Conservation (phyloP, 2,888 invertebrate genomes). For the Caenorhabditis auriculariae region DNA sequence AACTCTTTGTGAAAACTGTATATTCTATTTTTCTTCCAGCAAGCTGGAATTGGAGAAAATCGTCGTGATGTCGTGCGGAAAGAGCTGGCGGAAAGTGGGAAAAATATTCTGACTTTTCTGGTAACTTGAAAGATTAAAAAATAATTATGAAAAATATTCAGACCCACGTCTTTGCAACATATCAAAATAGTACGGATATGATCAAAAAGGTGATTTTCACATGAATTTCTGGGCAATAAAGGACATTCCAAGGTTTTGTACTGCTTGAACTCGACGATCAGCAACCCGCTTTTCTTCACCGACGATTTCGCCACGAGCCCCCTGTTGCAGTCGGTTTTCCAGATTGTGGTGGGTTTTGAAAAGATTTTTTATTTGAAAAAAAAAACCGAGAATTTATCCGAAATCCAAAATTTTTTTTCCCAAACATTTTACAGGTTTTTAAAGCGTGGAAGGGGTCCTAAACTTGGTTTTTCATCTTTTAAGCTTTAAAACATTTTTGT, state of each 20-base stretch:
- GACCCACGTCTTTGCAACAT: constrained; percentile 24
- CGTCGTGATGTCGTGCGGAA: constrained; percentile 81
- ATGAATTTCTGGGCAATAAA: background rate
- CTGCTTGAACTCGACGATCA: constrained; percentile 89
- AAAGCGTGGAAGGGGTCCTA: no score
- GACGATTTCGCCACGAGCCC: constrained; percentile 71
- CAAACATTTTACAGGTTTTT: no score
- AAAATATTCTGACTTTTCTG: constrained; percentile 78
- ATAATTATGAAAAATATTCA: background rate
- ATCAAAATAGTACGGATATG: constrained; percentile 19
- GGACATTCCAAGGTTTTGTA: constrained; percentile 12
- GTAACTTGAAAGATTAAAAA: constrained; percentile 64
- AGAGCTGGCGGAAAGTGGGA: constrained; percentile 78
- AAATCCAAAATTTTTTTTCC: no score
- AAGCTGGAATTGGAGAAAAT: constrained; percentile 85
- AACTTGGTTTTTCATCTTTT: no score
- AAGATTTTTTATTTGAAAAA: no score
- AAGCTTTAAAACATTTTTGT: no score
- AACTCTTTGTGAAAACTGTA: no score
- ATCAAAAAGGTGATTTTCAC: constrained; percentile 16
- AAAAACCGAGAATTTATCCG: no score
- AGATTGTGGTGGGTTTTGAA: constrained; percentile 69
- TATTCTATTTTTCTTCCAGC: no score
- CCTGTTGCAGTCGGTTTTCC: constrained; percentile 64
- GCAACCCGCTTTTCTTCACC: constrained; percentile 79